These are phyloP conservation scores for Malaclemys terrapin DNA, from an alignment of 2,113 vertebrate species.

Conservation along the genomic window DNA sequence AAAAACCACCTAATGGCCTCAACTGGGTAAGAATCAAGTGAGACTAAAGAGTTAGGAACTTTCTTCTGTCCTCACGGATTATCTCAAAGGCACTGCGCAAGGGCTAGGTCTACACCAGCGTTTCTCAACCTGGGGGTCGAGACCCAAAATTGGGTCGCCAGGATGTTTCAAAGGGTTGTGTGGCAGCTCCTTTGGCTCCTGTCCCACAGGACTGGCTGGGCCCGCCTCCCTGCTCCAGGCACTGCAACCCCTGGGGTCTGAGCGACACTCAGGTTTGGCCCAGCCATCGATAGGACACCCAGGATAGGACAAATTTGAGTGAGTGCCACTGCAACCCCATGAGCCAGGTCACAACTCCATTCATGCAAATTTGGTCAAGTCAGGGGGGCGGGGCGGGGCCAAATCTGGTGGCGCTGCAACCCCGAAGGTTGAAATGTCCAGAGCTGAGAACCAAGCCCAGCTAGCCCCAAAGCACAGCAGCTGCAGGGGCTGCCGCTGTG, in stretches of 20 bases:
- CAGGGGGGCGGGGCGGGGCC: neutral
- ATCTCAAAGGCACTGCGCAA: neutral
- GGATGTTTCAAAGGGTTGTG: neutral
- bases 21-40: slow-evolving; percentile 82
- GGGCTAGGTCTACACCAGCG: neutral
- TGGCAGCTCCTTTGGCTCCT: neutral
- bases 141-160: neutral
- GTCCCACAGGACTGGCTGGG: neutral
- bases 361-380: neutral
- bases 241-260: neutral
- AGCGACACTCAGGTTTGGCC: neutral
- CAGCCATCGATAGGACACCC: neutral
- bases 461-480: neutral
- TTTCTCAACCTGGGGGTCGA: neutral
- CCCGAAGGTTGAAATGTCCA: neutral
- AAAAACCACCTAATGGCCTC: slow-evolving; percentile 87
- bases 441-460: neutral
- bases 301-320: neutral
- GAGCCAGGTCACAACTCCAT: neutral
- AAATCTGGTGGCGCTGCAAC: neutral
- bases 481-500: neutral
- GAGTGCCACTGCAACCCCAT: neutral
- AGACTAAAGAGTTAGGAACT: neutral
- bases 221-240: neutral
- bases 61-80: neutral